phyloP scores from a whole-genome alignment of 2,113 vertebrate genomes.

The Axis porcinus region DNA sequence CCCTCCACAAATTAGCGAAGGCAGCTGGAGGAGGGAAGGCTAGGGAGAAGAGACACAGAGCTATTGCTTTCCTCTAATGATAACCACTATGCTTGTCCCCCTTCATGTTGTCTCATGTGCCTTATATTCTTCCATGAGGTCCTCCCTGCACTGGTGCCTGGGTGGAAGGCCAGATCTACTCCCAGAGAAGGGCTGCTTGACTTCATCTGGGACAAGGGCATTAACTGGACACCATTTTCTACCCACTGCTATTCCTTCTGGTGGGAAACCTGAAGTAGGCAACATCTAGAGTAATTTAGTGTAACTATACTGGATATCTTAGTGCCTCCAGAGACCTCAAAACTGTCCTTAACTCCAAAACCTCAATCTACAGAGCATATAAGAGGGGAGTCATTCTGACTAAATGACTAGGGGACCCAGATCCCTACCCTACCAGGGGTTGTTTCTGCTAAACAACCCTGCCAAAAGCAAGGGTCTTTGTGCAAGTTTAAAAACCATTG shows the following conservation, averaged over 20 bases:
- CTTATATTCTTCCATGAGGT: not conserved
- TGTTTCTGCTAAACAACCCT: not conserved
- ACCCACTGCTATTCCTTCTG: not conserved
- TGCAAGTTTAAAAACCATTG: not conserved
- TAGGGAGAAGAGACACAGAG: not conserved
- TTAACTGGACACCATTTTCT: not conserved
- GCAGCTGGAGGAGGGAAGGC: not conserved
- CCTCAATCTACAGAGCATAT: not conserved
- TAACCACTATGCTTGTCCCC: not conserved
- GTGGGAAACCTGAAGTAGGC: not conserved
- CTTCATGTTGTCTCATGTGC: not conserved
- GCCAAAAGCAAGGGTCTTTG: not conserved
- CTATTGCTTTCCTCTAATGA: not conserved
- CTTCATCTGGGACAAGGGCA: not conserved
- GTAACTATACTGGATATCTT: not conserved
- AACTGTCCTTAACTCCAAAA: not conserved
- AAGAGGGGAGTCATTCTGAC: not conserved
- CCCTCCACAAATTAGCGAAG: not conserved
- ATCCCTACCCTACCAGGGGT: not conserved
- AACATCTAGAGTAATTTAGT: not conserved
- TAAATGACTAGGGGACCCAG: not conserved
- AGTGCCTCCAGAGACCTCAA: not conserved
- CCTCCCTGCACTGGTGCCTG: not conserved
- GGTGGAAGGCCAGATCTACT: not conserved
- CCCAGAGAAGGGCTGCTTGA: not conserved